These are phyloP conservation scores for Amblyopsis hoosieri DNA, from an alignment of 2,797 vertebrate species.

Conservation along the genomic window DNA sequence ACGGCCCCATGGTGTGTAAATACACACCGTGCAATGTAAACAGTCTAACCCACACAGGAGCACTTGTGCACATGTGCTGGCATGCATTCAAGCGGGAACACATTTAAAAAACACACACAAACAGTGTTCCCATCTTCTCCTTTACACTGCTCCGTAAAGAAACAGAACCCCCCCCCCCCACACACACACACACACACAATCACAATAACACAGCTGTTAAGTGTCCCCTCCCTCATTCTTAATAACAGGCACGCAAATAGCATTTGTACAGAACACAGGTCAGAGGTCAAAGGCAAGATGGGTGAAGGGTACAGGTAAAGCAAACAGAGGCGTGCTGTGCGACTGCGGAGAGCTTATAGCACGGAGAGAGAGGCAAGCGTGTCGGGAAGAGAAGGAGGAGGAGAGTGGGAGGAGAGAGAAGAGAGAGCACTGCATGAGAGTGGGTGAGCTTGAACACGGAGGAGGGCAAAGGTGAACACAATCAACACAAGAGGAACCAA, in stretches of 20 bases:
- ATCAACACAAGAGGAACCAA: conserved; percentile 55
- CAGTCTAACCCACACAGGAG: background rate
- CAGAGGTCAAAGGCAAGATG: background rate
- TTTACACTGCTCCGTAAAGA: conserved; percentile 38
- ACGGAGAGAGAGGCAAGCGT: conserved; percentile 38
- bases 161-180: conserved; percentile 17
- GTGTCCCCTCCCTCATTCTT: too few relatives aligned
- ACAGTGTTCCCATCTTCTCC: conserved; percentile 25
- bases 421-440: conserved; percentile 49
- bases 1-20: conserved; percentile 21
- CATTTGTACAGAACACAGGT: conserved; percentile 20
- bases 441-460: conserved; percentile 58
- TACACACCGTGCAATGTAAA: background rate
- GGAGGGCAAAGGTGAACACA: conserved; percentile 67
- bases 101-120: conserved; percentile 15
- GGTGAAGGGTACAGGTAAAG: conserved; percentile 4
- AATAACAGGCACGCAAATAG: background rate
- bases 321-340: too few relatives aligned
- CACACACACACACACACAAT: background rate
- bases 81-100: background rate
- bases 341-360: background rate
- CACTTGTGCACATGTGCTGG: background rate
- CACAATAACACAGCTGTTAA: background rate
- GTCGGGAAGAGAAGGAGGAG: conserved; percentile 55
- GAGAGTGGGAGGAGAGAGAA: conserved; percentile 58